Conservation (phyloP, 2,113 vertebrate genomes). For the Ceratotherium simum region DNA sequence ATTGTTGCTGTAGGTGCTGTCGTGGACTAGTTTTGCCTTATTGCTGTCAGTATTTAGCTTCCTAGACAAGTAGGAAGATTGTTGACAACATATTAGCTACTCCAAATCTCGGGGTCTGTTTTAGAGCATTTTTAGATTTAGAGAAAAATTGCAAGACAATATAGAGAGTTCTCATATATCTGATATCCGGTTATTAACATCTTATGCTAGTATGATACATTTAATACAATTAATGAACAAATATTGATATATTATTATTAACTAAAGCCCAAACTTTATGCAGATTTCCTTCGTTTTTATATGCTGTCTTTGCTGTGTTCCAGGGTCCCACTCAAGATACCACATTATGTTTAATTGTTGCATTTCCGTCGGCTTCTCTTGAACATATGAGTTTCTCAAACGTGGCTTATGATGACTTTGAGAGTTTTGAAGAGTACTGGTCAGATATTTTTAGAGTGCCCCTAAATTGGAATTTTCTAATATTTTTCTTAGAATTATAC, state of each 20-base stretch:
- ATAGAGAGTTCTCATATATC: background rate
- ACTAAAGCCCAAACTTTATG: background rate
- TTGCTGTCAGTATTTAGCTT: conserved; percentile 25
- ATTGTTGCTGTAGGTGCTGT: background rate
- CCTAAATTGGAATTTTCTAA: background rate
- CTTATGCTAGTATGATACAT: background rate
- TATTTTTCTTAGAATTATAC: background rate
- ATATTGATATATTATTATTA: background rate
- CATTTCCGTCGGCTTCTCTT: background rate
- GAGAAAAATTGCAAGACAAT: background rate
- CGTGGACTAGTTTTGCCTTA: background rate
- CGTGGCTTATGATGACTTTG: background rate
- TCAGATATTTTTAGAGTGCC: background rate
- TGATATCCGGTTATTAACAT: background rate
- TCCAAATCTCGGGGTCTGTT: background rate
- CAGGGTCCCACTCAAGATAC: background rate
- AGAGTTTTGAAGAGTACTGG: background rate
- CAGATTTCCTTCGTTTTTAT: background rate
- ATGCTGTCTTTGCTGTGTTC: background rate
- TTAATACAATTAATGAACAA: background rate
- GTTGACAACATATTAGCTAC: background rate
- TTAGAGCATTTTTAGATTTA: background rate
- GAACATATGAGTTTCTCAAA: background rate
- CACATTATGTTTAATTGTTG: background rate
- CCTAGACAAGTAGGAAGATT: background rate